phyloP scores from a whole-genome alignment of 2,888 invertebrate species.

The Molorchus minor region DNA sequence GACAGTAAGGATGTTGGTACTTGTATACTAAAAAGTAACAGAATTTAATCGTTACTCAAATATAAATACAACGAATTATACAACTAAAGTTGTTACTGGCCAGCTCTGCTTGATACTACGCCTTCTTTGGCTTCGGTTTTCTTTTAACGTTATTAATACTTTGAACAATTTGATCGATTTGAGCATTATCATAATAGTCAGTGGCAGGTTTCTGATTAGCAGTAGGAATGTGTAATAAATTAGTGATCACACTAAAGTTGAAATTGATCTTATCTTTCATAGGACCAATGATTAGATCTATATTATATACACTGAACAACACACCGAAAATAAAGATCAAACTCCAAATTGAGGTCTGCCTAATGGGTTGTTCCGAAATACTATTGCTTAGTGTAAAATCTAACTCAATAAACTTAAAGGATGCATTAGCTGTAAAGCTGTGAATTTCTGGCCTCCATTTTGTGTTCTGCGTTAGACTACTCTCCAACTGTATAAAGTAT shows the following conservation, averaged over 20 bases:
- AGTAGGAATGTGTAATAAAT: slow-evolving; percentile 39
- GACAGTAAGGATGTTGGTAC: too few species aligned
- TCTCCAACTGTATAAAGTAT: slow-evolving; percentile 82
- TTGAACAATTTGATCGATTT: slow-evolving; percentile 72
- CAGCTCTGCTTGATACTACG: slow-evolving; percentile 25
- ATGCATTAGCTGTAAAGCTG: slow-evolving; percentile 80
- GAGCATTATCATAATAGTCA: slow-evolving; percentile 64
- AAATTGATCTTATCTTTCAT: slow-evolving; percentile 60
- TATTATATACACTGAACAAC: slow-evolving; percentile 71
- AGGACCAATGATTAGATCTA: slow-evolving; percentile 67
- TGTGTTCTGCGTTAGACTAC: slow-evolving; percentile 74
- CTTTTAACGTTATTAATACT: slow-evolving; percentile 70
- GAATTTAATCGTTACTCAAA: too few species aligned
- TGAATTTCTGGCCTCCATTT: slow-evolving; percentile 74
- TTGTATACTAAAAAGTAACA: too few species aligned
- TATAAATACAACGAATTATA: too few species aligned
- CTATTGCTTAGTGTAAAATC: slow-evolving; percentile 71
- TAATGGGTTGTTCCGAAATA: slow-evolving; percentile 79
- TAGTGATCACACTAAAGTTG: slow-evolving; percentile 44
- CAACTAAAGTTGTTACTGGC: too few species aligned
- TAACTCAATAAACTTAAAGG: slow-evolving; percentile 77
- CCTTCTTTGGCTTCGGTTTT: slow-evolving; percentile 58
- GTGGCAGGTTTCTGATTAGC: slow-evolving; percentile 47
- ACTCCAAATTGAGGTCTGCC: slow-evolving; percentile 77
- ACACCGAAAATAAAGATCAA: slow-evolving; percentile 71